Percentiles rank a stretch among this genome's conserved stretches.
Conservation (phyloP, 1,140 invertebrate genomes). For the Cylas formicarius region DNA sequence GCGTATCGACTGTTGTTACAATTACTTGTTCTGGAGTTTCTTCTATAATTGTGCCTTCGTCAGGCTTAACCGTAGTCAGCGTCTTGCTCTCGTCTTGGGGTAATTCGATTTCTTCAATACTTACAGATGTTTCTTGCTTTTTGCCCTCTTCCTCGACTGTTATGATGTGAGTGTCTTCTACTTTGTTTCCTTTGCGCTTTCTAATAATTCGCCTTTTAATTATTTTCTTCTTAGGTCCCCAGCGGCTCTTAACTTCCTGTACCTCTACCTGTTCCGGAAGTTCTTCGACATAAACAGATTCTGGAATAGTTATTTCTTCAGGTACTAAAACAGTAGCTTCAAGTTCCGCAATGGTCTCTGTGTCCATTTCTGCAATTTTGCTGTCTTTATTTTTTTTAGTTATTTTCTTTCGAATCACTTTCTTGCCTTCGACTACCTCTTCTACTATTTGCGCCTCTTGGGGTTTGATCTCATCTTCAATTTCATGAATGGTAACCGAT, state of each 20-base stretch:
- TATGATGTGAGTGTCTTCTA: constrained; percentile 44
- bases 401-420: constrained; percentile 31
- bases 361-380: constrained; percentile 42
- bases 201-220: constrained; percentile 37
- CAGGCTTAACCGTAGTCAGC: constrained; percentile 7
- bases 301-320: constrained; percentile 9
- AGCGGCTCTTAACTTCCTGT: constrained; percentile 27
- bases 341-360: constrained; percentile 42
- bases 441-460: constrained; percentile 5
- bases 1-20: constrained; percentile 32
- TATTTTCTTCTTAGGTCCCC: constrained; percentile 43
- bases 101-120: constrained; percentile 35
- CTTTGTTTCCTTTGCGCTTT: constrained; percentile 32
- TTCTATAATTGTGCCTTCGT: constrained; percentile 22
- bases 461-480: constrained; percentile 25
- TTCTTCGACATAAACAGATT: constrained; percentile 36
- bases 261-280: constrained; percentile 35
- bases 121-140: constrained; percentile 38
- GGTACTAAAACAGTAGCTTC: constrained; percentile 26
- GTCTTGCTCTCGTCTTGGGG: constrained; percentile 33
- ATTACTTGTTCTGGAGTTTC: constrained; percentile 37
- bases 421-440: constrained; percentile 22
- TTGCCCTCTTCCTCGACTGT: constrained; percentile 45
- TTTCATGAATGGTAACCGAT: constrained; percentile 43
- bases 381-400: constrained; percentile 41